Evolutionary conservation across 2,888 invertebrate genomes (phyloP).

Genomic region (Drosophila borborema): DNA sequence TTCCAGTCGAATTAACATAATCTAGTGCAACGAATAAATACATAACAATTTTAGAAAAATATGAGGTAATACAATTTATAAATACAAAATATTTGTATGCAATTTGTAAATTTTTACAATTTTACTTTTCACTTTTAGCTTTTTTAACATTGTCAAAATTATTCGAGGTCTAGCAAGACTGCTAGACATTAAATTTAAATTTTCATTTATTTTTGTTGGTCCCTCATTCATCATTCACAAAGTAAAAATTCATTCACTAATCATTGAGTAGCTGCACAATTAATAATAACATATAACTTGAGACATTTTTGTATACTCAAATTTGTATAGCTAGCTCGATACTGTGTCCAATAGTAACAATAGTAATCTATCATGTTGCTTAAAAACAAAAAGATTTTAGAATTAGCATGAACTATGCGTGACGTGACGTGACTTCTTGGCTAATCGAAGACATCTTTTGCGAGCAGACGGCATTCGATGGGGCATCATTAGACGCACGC

Average conservation of each 20-base stretch:
- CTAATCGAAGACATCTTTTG: slow-evolving; percentile 49
- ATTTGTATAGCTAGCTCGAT: background rate
- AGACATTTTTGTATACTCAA: slow-evolving; percentile 12
- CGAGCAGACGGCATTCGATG: slow-evolving; percentile 42
- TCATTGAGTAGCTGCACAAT: background rate
- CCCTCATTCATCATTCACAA: background rate
- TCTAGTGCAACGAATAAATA: background rate
- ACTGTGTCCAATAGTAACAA: slow-evolving; percentile 16
- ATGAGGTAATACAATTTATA: background rate
- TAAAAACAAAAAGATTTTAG: slow-evolving; percentile 4
- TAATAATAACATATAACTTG: background rate
- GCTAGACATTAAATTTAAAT: background rate
- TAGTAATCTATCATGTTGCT: slow-evolving; percentile 26
- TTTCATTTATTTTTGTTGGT: background rate
- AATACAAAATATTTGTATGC: background rate
- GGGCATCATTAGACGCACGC: slow-evolving; percentile 69
- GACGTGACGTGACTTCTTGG: slow-evolving; percentile 55
- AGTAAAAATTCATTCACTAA: slow-evolving; percentile 3
- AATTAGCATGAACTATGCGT: slow-evolving; percentile 35
- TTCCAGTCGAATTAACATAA: background rate
- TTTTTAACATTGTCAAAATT: background rate
- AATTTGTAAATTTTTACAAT: background rate
- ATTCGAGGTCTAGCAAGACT: too few relatives aligned
- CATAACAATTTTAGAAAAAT: too few relatives aligned
- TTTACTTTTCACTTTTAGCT: background rate